phyloP scores from a whole-genome alignment of 2,113 vertebrate genomes.

The Daphoenositta chrysoptera region DNA sequence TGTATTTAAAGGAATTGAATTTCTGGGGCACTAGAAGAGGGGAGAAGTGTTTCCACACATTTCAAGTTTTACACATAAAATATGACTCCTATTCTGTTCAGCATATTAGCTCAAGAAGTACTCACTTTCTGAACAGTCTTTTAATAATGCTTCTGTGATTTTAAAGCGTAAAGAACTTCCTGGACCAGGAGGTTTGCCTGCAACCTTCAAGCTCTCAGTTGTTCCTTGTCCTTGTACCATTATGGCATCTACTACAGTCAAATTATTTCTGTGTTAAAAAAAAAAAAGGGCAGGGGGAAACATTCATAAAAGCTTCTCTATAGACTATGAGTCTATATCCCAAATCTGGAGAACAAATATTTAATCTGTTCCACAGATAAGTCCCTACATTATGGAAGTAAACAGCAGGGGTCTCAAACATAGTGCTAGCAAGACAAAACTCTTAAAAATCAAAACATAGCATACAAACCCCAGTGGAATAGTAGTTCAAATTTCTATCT shows the following conservation, averaged over 20 bases:
- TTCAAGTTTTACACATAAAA: background rate
- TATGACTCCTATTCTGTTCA: background rate
- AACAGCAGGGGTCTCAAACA: background rate
- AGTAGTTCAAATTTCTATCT: background rate
- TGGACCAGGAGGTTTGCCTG: constrained; percentile 87
- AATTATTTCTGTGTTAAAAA: constrained; percentile 84
- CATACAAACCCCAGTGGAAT: background rate
- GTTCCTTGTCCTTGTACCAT: constrained; percentile 91
- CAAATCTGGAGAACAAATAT: background rate
- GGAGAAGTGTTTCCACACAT: background rate
- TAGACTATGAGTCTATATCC: background rate
- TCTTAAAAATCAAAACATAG: background rate
- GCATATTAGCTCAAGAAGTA: background rate
- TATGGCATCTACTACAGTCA: constrained; percentile 91
- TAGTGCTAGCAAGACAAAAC: background rate
- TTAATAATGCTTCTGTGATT: constrained; percentile 93
- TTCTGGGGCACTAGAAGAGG: background rate
- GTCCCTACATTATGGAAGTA: background rate
- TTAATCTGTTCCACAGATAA: background rate
- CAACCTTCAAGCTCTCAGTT: constrained; percentile 88
- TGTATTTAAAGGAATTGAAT: background rate
- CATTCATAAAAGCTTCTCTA: background rate
- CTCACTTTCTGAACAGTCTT: constrained; percentile 96
- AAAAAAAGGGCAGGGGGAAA: background rate
- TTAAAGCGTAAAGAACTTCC: constrained; percentile 94